Conservation (phyloP, 2,113 vertebrate genomes). For the cat (Felis catus) region F.catus_Fca126_mat1.0 CM031420.1:52810501-52811000, state of each 20-base stretch:
- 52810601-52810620: not conserved
- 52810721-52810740: not conserved
- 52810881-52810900: not conserved
- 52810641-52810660: not conserved
- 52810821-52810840: slow-evolving; percentile 1
- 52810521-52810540: not conserved
- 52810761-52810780: not conserved
- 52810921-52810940: not conserved
- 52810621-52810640: not conserved
- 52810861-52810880: not conserved
- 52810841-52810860: not conserved
- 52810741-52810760: not conserved
- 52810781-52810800: not conserved
- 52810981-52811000: not conserved
- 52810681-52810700: not conserved
- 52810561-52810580: not conserved
- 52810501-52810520: not conserved
- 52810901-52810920: not conserved
- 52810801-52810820: not conserved
- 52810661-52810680: not conserved
- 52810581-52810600: not conserved
- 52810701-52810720: not conserved
- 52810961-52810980: not conserved
- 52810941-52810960: not conserved
- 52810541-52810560: not conserved